Evolutionary conservation across 2,113 vertebrate species (phyloP).

Genomic region (Puffinus mauretanicus): DNA sequence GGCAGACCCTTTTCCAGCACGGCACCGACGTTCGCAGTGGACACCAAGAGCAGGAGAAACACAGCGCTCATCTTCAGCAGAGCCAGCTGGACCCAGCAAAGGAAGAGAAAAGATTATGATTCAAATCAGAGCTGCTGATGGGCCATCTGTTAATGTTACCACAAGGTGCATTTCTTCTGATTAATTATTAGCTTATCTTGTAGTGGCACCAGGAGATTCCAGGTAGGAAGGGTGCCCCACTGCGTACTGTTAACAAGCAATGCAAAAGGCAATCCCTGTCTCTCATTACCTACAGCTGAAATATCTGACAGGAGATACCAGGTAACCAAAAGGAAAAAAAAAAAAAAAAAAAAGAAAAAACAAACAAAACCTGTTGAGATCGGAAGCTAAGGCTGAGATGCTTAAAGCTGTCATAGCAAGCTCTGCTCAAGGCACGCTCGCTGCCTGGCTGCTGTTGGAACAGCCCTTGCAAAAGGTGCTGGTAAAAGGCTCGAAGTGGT

Average conservation of each 20-base stretch:
- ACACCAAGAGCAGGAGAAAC: constrained; percentile 9
- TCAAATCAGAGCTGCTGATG: not conserved
- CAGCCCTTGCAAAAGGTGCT: fast-evolving
- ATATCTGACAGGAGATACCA: not conserved
- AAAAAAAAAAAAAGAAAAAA: not conserved
- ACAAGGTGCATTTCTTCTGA: not conserved
- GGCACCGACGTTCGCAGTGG: fast-evolving
- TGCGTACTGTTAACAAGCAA: not conserved
- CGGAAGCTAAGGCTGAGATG: not conserved
- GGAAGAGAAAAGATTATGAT: not conserved
- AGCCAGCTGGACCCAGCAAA: not conserved
- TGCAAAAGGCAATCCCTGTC: not conserved
- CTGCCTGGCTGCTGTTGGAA: not conserved
- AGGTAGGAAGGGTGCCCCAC: not conserved
- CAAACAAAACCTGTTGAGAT: not conserved
- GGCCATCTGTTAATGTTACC: not conserved
- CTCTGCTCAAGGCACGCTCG: fast-evolving
- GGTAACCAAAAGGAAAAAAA: not conserved
- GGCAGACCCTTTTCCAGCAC: not conserved
- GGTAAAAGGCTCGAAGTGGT: not conserved
- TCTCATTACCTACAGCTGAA: not conserved
- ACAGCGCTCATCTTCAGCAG: not conserved
- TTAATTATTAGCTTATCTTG: constrained; percentile 9
- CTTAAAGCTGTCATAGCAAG: not conserved
- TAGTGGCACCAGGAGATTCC: not conserved